Base-by-base conservation (phyloP, 2,113 vertebrate species). In the Bostrychus sinensis region DNA sequence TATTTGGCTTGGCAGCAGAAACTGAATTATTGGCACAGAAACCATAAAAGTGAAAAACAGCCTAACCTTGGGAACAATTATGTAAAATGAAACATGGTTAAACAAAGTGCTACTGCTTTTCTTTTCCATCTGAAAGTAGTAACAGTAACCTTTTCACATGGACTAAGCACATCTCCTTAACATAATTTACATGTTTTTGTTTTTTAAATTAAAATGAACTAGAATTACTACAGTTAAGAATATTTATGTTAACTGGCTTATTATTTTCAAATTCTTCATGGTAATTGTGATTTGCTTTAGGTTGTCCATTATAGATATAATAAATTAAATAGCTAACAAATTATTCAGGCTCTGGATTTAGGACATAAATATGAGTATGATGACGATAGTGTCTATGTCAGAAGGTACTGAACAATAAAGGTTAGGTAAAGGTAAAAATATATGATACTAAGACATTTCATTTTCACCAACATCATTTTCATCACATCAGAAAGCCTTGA, bases 31-130 rank as follows among this genome's bases (percentile, higher is more conserved):
- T 91, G 89, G 89, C 87, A n/a, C 66, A 66, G 82, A 84, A 85
- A 79, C 57, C 72, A 54, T 74, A 66, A 80, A 89, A 88, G 86
- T 82, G 82, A 85, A 84, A 88, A 89, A 90, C 77, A 75, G 81
- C 84, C n/a, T n/a, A 90, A 89, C 86, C 88, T 88, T 85, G 84
- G 86, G 86, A 91, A 87, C 87, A 89, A 89, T 91, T 91, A 91
- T 87, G 86, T 82, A 91, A 89, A 91, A 79, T 86, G 69, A 91
- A 91, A 72, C 62, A 70, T 25, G 82, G 85, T 91, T 86, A 76
- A 85, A 85, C 78, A 80, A 86, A 89, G 83, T 86, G 90, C 91
- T 92, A 91, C 90, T 90, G 88, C 70, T 88, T 89, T 86, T 89
- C 81, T 77, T 84, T 83, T 77, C 69, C 63, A 61, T 73, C 75